Percentiles rank a stretch among this genome's conserved stretches.
phyloP scores from a whole-genome alignment of 2,797 vertebrate genomes.

The Sylvilagus floridanus region DNA sequence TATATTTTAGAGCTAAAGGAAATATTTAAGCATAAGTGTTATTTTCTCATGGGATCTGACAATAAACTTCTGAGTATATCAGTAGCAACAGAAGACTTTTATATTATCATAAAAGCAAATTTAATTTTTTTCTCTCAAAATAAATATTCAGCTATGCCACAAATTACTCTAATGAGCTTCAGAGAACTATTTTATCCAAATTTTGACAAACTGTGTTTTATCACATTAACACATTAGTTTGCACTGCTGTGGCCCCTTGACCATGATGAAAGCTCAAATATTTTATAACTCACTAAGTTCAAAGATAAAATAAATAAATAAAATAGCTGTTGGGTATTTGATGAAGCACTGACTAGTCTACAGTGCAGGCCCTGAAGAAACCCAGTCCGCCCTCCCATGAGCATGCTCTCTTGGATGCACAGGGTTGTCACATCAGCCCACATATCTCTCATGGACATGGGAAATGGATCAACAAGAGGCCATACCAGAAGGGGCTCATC shows the following conservation, averaged over 20 bases:
- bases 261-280: not conserved
- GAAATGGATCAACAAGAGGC: conserved; percentile 30
- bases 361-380: not conserved
- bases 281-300: conserved; percentile 19
- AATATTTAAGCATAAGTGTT: not conserved
- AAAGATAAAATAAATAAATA: conserved; percentile 35
- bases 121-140: conserved; percentile 33
- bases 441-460: not conserved
- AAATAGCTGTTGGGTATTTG: not conserved
- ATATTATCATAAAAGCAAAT: conserved; percentile 10
- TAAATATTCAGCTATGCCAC: not conserved
- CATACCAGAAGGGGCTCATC: conserved; percentile 95
- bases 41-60: not conserved
- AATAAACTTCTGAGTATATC: not conserved
- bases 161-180: conserved; percentile 26
- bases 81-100: conserved; percentile 5
- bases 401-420: not conserved
- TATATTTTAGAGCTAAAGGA: conserved; percentile 1
- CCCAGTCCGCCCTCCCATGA: not conserved
- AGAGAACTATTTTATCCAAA: conserved; percentile 50
- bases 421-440: not conserved
- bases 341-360: not conserved
- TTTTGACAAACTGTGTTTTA: conserved; percentile 47
- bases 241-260: conserved; percentile 1
- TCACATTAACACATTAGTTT: conserved; percentile 29